Percentiles rank a stretch among this genome's conserved stretches.
Evolutionary conservation across 2,888 invertebrate genomes (phyloP).

Genomic region (Hyposoter dolosus): DNA sequence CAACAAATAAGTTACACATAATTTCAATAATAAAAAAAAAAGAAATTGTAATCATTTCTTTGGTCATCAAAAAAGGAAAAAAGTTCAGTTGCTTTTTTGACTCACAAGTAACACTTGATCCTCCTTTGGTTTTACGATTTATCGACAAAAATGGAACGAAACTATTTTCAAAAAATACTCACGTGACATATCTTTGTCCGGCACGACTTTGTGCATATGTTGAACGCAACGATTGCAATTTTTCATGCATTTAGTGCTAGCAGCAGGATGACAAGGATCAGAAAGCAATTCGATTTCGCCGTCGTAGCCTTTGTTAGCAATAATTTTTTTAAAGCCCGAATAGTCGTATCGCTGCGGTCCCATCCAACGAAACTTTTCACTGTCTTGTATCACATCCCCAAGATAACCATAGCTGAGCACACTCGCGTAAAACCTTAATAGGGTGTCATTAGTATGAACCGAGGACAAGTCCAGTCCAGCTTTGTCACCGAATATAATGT

Average conservation of each 20-base stretch:
- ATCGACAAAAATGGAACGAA: background rate
- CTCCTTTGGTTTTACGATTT: background rate
- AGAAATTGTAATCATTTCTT: background rate
- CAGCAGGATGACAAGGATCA: slow-evolving; percentile 84
- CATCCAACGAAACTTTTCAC: slow-evolving; percentile 94
- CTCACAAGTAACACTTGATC: too few relatives aligned
- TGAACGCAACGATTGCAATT: slow-evolving; percentile 85
- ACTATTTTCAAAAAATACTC: slow-evolving; percentile 60
- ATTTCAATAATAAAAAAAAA: background rate
- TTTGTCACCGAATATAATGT: slow-evolving; percentile 92
- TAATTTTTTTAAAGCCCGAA: slow-evolving; percentile 89
- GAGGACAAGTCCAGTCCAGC: slow-evolving; percentile 92
- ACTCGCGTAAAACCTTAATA: slow-evolving; percentile 90
- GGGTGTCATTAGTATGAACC: slow-evolving; percentile 87
- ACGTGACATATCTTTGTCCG: slow-evolving; percentile 81
- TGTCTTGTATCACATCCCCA: slow-evolving; percentile 92
- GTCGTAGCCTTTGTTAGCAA: slow-evolving; percentile 88
- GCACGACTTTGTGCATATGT: slow-evolving; percentile 76
- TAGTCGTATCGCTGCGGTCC: slow-evolving; percentile 94
- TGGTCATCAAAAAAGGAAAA: background rate
- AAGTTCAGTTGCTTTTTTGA: too few relatives aligned
- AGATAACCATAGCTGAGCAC: slow-evolving; percentile 94
- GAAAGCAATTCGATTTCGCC: slow-evolving; percentile 87
- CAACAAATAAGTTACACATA: background rate
- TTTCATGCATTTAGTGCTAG: slow-evolving; percentile 85